These are phyloP conservation scores for Diplosoma virens DNA, from an alignment of 23 tunicate species.

Conservation along the genomic window DNA sequence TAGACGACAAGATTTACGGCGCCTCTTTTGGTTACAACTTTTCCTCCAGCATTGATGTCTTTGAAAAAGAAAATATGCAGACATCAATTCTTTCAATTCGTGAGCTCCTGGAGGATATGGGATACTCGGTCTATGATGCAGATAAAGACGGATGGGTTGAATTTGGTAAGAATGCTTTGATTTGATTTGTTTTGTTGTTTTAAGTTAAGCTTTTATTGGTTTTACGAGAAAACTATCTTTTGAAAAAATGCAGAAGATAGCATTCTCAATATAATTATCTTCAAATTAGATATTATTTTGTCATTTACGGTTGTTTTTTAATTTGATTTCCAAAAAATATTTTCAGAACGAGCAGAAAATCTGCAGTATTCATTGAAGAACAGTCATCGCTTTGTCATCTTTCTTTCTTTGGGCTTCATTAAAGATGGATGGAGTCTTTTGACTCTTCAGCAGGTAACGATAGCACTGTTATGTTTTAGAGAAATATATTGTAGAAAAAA, in stretches of 20 bases:
- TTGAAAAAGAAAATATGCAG: constrained; percentile 21
- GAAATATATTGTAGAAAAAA: too few relatives aligned
- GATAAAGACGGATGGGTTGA: constrained; percentile 18
- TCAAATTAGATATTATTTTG: too few relatives aligned
- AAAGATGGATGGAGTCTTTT: constrained; percentile 54
- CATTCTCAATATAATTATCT: not conserved
- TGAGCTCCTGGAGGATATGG: constrained; percentile 22
- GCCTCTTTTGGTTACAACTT: constrained; percentile 51
- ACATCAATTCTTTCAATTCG: constrained; percentile 4
- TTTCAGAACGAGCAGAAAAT: constrained; percentile 19
- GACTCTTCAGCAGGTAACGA: constrained; percentile 26
- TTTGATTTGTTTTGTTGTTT: too few relatives aligned
- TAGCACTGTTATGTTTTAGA: too few relatives aligned
- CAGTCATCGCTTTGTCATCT: constrained; percentile 43
- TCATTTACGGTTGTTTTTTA: not conserved
- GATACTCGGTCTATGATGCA: constrained; percentile 40
- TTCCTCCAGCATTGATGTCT: constrained; percentile 35
- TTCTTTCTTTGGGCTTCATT: constrained; percentile 29
- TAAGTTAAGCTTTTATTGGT: not conserved
- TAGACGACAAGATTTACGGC: constrained; percentile 51
- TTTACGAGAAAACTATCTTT: not conserved
- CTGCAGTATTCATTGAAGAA: not conserved
- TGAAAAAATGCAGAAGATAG: not conserved
- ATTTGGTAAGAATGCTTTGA: not conserved
- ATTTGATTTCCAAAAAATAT: not conserved